A percentile compares a stretch with the other conserved stretches of the same genome.
These are phyloP conservation scores for Crossaster papposus DNA, from an alignment of 53 echinoderm and acorn worm genomes.

Conservation along the genomic window DNA sequence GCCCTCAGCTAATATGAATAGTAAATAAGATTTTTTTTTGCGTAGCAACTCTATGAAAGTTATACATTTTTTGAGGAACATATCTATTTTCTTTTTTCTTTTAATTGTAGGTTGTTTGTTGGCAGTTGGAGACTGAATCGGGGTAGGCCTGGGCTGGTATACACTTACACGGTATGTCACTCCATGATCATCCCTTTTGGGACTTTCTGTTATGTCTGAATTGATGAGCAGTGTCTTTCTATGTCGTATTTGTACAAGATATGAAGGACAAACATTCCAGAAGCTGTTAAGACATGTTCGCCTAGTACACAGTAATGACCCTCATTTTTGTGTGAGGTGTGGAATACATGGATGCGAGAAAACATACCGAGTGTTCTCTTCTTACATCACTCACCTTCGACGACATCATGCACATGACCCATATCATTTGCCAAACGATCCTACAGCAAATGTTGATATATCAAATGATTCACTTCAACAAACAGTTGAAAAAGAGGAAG, in stretches of 20 bases:
- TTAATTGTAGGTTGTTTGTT: too few species aligned
- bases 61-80: too few species aligned
- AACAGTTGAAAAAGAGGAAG: background rate
- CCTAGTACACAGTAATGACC: constrained; percentile 50
- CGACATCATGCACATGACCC: constrained; percentile 18
- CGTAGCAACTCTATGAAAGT: too few species aligned
- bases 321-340: constrained; percentile 46
- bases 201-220: too few species aligned
- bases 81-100: too few species aligned
- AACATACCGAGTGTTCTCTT: constrained; percentile 44
- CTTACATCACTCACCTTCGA: constrained; percentile 41
- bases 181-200: too few species aligned
- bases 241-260: constrained; percentile 8
- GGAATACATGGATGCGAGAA: constrained; percentile 51
- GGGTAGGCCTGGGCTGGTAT: too few species aligned
- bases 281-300: constrained; percentile 50
- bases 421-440: too few species aligned
- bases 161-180: too few species aligned
- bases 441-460: background rate
- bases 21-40: too few species aligned
- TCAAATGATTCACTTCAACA: background rate
- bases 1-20: too few species aligned
- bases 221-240: background rate
- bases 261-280: constrained; percentile 33
- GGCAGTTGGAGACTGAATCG: too few species aligned